Evolutionary conservation across 2,888 invertebrate species (phyloP).

Genomic region (Beris morrisii): DNA sequence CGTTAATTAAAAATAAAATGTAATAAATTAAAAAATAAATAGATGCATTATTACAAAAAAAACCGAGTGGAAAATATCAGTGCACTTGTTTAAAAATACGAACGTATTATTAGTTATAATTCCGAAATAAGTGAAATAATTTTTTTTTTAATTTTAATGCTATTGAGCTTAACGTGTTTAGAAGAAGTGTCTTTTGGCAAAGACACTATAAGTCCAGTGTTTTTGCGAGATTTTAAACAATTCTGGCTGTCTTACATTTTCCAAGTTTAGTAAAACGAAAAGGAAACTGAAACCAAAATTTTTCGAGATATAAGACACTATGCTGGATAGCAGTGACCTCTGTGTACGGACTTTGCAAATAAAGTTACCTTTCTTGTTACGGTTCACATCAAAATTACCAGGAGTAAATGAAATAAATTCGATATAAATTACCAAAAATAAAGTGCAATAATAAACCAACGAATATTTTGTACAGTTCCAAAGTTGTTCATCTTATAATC

Average conservation of each 20-base stretch:
- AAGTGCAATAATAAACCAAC: slow-evolving; percentile 21
- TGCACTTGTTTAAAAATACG: neutral
- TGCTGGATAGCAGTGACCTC: no score
- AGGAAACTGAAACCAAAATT: neutral
- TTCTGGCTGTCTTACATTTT: neutral
- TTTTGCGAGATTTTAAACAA: neutral
- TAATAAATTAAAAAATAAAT: slow-evolving; percentile 37
- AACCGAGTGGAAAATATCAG: neutral
- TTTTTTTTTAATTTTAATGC: neutral
- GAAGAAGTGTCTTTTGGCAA: neutral
- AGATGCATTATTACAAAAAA: slow-evolving; percentile 45
- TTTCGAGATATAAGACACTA: no score
- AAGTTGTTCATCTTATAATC: slow-evolving; percentile 5
- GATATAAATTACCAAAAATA: neutral
- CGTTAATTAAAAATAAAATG: slow-evolving; percentile 37
- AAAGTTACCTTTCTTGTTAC: no score
- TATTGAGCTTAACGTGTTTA: no score
- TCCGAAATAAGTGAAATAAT: neutral
- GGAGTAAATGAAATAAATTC: no score
- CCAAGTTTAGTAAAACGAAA: neutral
- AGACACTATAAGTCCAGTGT: neutral
- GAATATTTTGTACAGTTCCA: slow-evolving; percentile 35
- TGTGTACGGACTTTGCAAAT: no score
- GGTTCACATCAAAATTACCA: no score
- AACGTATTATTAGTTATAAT: neutral